phyloP scores from a whole-genome alignment of 2,113 vertebrate genomes.

The Pica pica region DNA sequence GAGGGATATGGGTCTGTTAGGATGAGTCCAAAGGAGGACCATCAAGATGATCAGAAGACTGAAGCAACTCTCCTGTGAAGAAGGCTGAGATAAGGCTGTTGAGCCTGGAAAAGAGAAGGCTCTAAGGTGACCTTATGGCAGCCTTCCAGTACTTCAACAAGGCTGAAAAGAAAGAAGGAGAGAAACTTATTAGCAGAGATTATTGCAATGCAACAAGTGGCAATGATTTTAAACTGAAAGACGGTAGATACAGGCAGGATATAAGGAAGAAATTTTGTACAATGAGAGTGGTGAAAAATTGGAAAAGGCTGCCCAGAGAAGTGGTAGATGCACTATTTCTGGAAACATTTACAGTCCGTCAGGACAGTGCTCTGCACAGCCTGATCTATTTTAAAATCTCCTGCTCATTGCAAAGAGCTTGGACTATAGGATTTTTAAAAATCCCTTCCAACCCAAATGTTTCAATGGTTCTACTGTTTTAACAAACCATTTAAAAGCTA shows the following conservation, averaged over 20 bases:
- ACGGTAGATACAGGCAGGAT: accelerated
- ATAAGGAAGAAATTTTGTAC: background rate
- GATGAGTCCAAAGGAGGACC: background rate
- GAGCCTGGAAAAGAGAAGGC: background rate
- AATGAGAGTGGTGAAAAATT: background rate
- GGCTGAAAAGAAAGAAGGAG: background rate
- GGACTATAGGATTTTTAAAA: background rate
- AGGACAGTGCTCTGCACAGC: background rate
- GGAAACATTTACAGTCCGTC: accelerated
- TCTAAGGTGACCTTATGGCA: background rate
- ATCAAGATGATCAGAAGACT: background rate
- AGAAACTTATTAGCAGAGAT: background rate
- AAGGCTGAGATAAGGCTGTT: background rate
- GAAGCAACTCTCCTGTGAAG: accelerated
- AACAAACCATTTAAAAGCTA: background rate
- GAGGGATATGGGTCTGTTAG: background rate
- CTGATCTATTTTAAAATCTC: background rate
- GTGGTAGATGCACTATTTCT: background rate
- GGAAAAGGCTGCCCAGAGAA: background rate
- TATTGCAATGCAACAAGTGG: background rate
- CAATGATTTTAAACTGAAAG: background rate
- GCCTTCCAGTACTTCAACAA: background rate
- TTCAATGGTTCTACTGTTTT: background rate
- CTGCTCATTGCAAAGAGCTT: background rate
- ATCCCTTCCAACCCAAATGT: background rate